Evolutionary conservation across 2,113 vertebrate genomes (phyloP), one percentile per base, ranked within the genome.

Genomic region (Egretta garzetta): DNA sequence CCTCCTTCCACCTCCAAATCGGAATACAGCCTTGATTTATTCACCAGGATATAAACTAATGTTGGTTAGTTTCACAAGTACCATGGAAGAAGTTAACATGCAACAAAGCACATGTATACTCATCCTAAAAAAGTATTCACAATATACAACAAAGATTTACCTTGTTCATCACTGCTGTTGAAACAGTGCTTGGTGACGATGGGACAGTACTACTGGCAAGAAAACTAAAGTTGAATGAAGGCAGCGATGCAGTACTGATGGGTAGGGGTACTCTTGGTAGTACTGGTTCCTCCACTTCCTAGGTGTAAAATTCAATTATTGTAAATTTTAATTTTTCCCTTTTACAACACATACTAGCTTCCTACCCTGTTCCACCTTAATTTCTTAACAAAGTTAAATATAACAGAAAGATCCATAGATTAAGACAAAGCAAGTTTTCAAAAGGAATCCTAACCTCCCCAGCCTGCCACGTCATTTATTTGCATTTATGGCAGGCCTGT

Each of bases 221-320:
- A 35, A 98, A 98, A 88, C 80, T 97, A 88, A 99, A 99, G 97
- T 37, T 99, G 97, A 99, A 99, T 0, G 97, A 98, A n/a, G 99
- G 99, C 95, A 99, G 97, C 16, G 98, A 97, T 21, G 98, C 97
- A 62, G 96, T 97, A 95, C 97, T 98, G 95, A 99, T 98, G 75
- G 99, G 99, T 35, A 99, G 98, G 62, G 99, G 98, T 82, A 99
- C 98, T 73, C 98, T 95, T 1, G 99, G 99, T 88, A 99, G 98
- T 45, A 98, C 97, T 21, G 98, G 99, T 20, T 97, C 95, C 79
- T 99, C 99, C 39, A 94, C 80, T 94, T 99, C 97, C 99, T 98
- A 93, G n/a, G 96, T 55, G 66, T 56, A 80, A 27, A 95, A 77
- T 92, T 80, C 14, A 52, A 39, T 18, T 22, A 91, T 41, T 88